These are phyloP conservation scores for Anarhynchus alexandrinus DNA, from an alignment of 2,113 vertebrate genomes.

Conservation along the genomic window DNA sequence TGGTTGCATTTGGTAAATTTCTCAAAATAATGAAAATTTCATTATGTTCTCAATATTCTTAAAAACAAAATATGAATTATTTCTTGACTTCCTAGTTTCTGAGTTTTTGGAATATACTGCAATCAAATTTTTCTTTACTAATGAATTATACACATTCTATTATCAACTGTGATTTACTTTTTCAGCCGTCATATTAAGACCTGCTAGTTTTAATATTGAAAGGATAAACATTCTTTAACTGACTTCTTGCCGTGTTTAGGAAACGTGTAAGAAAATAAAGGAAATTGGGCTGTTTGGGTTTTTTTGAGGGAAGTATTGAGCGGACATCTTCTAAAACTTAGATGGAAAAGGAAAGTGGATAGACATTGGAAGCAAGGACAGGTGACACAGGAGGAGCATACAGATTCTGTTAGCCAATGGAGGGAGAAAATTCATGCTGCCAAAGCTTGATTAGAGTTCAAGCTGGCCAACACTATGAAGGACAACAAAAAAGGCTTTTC, in stretches of 20 bases:
- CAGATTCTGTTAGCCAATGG: background rate
- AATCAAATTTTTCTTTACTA: background rate
- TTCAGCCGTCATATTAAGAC: background rate
- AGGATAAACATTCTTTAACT: background rate
- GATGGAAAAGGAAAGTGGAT: background rate
- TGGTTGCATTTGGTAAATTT: background rate
- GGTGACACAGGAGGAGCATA: no score
- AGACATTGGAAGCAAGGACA: no score
- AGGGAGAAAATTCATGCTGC: background rate
- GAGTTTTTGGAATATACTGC: background rate
- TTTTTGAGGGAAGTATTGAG: background rate
- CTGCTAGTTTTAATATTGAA: background rate
- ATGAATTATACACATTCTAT: background rate
- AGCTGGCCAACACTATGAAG: background rate
- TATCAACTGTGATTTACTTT: slow-evolving; percentile 1
- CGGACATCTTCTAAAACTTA: background rate
- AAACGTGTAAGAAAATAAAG: background rate
- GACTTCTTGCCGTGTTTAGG: background rate
- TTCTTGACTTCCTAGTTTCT: background rate
- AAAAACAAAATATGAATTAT: background rate
- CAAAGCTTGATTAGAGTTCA: background rate
- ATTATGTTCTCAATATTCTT: background rate
- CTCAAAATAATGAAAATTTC: background rate
- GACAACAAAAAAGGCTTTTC: background rate
- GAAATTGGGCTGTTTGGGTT: background rate